These are phyloP conservation scores for Tenthredo distinguenda DNA, from an alignment of 2,888 invertebrate species.

Conservation along the genomic window DNA sequence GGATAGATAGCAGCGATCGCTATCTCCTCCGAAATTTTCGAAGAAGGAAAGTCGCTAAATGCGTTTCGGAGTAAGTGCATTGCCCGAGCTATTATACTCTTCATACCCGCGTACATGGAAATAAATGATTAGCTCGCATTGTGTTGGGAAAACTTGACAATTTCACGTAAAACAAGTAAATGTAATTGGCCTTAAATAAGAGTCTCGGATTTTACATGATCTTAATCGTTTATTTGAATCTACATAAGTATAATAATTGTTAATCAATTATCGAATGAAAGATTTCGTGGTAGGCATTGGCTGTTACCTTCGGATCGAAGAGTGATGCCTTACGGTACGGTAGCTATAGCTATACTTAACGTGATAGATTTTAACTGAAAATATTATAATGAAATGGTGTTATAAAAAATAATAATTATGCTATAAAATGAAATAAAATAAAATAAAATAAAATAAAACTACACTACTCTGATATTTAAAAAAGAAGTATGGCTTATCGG, in stretches of 20 bases:
- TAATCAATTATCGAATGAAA: conserved; percentile 36
- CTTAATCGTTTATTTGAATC: conserved; percentile 44
- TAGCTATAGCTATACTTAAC: neutral
- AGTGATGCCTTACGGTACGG: conserved; percentile 22
- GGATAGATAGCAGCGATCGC: conserved; percentile 11
- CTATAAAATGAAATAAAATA: neutral
- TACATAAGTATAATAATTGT: conserved; percentile 44
- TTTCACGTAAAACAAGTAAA: neutral
- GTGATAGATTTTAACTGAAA: neutral
- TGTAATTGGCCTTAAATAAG: neutral
- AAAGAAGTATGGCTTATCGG: conserved; percentile 9
- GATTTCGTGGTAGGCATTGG: neutral
- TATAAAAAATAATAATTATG: neutral
- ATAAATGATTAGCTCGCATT: neutral
- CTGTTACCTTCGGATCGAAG: neutral
- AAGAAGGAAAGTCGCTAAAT: conserved; percentile 10
- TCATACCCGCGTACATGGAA: neutral
- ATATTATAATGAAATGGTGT: conserved; percentile 29
- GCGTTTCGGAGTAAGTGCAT: neutral
- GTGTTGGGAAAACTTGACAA: neutral
- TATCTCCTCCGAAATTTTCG: conserved; percentile 26
- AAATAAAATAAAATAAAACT: conserved; percentile 1
- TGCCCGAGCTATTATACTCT: neutral
- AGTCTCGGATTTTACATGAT: neutral
- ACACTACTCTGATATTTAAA: neutral